Conservation (phyloP, 1,140 invertebrate genomes). For the Apolygus lucorum region DNA sequence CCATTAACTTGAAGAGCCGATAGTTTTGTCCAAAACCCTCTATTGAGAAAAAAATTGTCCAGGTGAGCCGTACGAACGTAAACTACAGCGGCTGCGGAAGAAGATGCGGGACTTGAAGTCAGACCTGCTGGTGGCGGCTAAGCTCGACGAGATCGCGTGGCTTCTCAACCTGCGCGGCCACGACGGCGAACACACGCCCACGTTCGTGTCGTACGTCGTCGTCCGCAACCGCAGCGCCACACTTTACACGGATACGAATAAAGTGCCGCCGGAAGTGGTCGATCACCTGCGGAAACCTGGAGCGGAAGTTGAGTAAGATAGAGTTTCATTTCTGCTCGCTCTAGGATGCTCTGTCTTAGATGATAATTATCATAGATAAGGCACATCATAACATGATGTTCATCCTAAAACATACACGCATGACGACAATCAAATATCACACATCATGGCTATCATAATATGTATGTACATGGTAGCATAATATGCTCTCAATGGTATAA, state of each 20-base stretch:
- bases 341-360: too few relatives aligned
- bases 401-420: too few relatives aligned
- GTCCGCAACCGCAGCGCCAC: constrained; percentile 40
- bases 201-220: constrained; percentile 55
- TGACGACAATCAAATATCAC: too few relatives aligned
- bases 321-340: too few relatives aligned
- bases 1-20: too few relatives aligned
- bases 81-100: constrained; percentile 42
- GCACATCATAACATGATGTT: too few relatives aligned
- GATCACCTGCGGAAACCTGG: neutral
- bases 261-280: constrained; percentile 37
- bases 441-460: too few relatives aligned
- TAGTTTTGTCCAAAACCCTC: too few relatives aligned
- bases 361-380: too few relatives aligned
- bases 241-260: constrained; percentile 39
- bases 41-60: too few relatives aligned
- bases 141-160: constrained; percentile 58
- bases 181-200: constrained; percentile 57
- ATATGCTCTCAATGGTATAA: too few relatives aligned
- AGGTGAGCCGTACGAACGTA: constrained; percentile 42
- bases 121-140: constrained; percentile 47
- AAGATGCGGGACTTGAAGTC: constrained; percentile 43
- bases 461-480: too few relatives aligned
- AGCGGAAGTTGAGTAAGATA: constrained; percentile 27
- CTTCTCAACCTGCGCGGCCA: constrained; percentile 58